phyloP scores from a whole-genome alignment of 2,797 vertebrate genomes.

The Eutrigla gurnardus region DNA sequence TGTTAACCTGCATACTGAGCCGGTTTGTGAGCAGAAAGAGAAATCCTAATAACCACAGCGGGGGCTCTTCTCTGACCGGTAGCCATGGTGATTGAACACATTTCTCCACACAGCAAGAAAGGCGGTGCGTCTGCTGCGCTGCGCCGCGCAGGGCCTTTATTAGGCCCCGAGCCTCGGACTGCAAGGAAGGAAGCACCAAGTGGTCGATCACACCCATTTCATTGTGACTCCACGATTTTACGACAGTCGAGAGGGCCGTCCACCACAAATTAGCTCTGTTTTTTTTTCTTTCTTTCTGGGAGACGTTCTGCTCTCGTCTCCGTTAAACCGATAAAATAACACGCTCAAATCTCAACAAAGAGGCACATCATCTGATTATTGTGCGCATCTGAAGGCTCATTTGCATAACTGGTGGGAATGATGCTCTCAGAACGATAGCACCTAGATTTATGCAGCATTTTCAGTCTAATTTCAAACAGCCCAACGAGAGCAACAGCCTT shows the following conservation, averaged over 20 bases:
- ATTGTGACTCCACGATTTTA: conserved; percentile 69
- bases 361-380: conserved; percentile 70
- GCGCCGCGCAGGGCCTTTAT: conserved; percentile 63
- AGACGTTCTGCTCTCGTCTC: conserved; percentile 48
- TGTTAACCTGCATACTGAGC: conserved; percentile 71
- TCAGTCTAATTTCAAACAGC: conserved; percentile 76
- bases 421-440: conserved; percentile 71
- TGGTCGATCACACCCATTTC: conserved; percentile 63
- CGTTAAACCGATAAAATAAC: conserved; percentile 47
- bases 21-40: conserved; percentile 65
- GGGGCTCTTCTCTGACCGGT: conserved; percentile 75
- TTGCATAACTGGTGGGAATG: conserved; percentile 71
- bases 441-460: conserved; percentile 64
- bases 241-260: conserved; percentile 53
- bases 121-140: conserved; percentile 57
- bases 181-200: conserved; percentile 63
- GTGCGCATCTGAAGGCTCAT: conserved; percentile 62
- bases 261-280: conserved; percentile 47
- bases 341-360: conserved; percentile 62
- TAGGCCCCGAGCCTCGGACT: conserved; percentile 55
- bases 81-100: conserved; percentile 81
- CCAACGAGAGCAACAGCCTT: conserved; percentile 78
- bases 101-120: conserved; percentile 72
- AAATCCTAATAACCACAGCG: conserved; percentile 76
- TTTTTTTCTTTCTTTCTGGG: not conserved